Base-by-base conservation (phyloP, 2,888 invertebrate genomes). In the Xiphydria camelus region DNA sequence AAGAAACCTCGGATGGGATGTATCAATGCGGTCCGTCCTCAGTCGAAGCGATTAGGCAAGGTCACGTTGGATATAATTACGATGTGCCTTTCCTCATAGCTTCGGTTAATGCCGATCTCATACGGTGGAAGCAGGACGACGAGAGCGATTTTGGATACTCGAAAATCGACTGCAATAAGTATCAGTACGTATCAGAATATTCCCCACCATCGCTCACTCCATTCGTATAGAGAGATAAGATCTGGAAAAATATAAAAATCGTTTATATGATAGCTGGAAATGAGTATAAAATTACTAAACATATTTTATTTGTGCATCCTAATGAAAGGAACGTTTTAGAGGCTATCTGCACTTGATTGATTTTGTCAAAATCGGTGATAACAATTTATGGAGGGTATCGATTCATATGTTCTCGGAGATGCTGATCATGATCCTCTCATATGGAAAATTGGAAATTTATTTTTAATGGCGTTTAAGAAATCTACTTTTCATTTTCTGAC, bases 1-100 rank as follows among this genome's bases (percentile, higher is more conserved):
- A 91, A 70, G 90, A 91, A 72, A 81, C 80, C 1, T 89, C 89
- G 3, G 82, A 83, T 23, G 84, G 84, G 1, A 64, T 84, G 47
- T 90, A 81, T 75, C 88, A 88, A 51, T 89, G 89, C 61, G 91
- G 92, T 0, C 91, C 92, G 5, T 85, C 89, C 0, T 86, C 91
- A 0, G 69, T 91, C 2, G 87, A 86, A 64, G 91, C 91, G 3
- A 82, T 92, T 47, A 84, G 84, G 57, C 82, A 86, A 64, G 91
- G 91, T 1, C 84, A 86, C 49, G 85, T 90, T 17, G 87, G 88
- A 0, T 79, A 87, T 38, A 83, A 83, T 47, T 88, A 84, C 59
- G 91, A 91, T 60, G 85, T 88, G 0, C 83, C 84, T 19, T 91
- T 91, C 72, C 82, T 91, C 78, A 78, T 91, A 57, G 84, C 90